Evolutionary conservation across 2,113 vertebrate species (phyloP), one percentile per base, ranked within the genome.

Genomic region (Lasiurus cinereus): DNA sequence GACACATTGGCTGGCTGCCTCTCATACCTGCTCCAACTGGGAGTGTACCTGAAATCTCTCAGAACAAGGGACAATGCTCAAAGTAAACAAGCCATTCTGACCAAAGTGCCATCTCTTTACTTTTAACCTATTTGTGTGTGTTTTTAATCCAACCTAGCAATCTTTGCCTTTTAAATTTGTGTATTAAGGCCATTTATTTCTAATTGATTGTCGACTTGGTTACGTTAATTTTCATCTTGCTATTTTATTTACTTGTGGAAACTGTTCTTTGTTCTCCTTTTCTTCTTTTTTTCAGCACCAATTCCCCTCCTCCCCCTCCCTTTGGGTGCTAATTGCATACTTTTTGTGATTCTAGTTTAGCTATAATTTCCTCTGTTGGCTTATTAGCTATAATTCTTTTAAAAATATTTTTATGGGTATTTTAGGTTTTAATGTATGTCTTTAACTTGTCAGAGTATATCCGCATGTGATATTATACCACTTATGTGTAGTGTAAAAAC

Each of bases 151-250:
- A 88, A 3, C 48, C 21, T 90, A 24, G 16, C 66, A 94, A 12
- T 80, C 79, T 82, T 50, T 74, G 31, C 46, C 27, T 93, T 91
- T 95, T 83, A 89, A 89, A 72, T 90, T 69, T 13, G 33, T 27
- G 1, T 86, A 15, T 93, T 74, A 95, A 92, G 31, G 66, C 48
- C 72, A 82, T 83, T 96, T 95, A 83, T 72, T 91, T 88, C 90
- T 95, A 79, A 79, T 93, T 83, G 48, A 54, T 70, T 83, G 27
- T 73, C 43, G 19, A 31, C 31, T 3, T 69, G 13, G 43, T 64
- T 76, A 89, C 19, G 15, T 56, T 59, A 76, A 14, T 83, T 94
- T 83, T 94, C 19, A 48, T 52, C n/a, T 46, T 94, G 21, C 52
- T 73, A 0, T 82, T 83, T 87, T 85, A 84, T 66, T 83, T 56